Conservation (phyloP, 2,797 vertebrate species). For the Tokudaia muenninki region DNA sequence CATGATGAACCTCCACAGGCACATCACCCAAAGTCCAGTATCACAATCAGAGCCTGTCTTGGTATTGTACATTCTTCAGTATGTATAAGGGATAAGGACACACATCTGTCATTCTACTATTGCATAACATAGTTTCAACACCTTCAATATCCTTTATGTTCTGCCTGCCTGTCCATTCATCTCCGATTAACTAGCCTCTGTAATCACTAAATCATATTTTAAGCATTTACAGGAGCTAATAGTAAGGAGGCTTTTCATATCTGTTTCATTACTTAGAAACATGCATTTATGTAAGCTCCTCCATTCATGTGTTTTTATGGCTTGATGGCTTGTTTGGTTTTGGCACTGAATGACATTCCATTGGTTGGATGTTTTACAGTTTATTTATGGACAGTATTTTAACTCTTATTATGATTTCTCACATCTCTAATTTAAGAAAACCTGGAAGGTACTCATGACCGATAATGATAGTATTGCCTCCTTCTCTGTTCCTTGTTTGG, state of each 20-base stretch:
- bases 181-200: neutral
- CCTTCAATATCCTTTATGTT: neutral
- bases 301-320: neutral
- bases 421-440: constrained; percentile 30
- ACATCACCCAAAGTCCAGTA: neutral
- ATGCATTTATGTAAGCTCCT: neutral
- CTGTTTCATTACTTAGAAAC: neutral
- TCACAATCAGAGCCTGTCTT: neutral
- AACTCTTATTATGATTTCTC: neutral
- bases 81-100: neutral
- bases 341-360: neutral
- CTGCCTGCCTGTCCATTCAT: neutral
- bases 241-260: neutral
- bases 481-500: neutral
- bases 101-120: neutral
- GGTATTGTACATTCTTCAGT: neutral
- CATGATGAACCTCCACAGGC: neutral
- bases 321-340: neutral
- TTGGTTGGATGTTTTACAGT: neutral
- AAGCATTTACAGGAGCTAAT: neutral
- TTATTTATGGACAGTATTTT: constrained; percentile 13
- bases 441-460: neutral
- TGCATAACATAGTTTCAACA: neutral
- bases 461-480: neutral
- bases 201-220: neutral